Evolutionary conservation across 2,888 invertebrate genomes (phyloP), one percentile per base, ranked within the genome.

Genomic region (Apamea epomidion): DNA sequence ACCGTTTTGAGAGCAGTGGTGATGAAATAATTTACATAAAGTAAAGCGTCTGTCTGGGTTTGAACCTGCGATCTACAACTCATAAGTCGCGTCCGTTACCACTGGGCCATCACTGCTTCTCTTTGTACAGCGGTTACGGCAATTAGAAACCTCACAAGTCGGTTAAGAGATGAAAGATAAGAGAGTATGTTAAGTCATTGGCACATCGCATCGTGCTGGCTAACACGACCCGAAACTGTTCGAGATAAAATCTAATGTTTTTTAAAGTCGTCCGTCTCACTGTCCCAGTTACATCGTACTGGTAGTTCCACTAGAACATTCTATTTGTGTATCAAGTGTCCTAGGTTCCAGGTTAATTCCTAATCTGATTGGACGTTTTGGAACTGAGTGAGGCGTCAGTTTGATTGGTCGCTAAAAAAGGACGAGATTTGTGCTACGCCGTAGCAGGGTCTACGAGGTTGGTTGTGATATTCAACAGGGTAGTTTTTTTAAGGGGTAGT

Each of bases 81-180:
- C n/a, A 5, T 58, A 60, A 60, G n/a, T n/a, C 12, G 8, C 25
- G 25, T 1, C 25, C 25, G 25, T 58, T 58, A 58, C 2, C 58
- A 25, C 25, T 58, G 25, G 25, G 25, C 58, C 0, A 25, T 10
- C 25, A 60, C 1, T n/a, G 54, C 12, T 58, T n/a, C 4, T 58
- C 29, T 67, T 67, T 70, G 29, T 42, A 51, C 42, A 48, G 6
- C 64, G n/a, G 74, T 73, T 75, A 71, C 60, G 72, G 84, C 78
- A 88, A 80, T 85, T 88, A 83, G 81, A 84, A 86, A 87, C 76
- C 79, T 86, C 74, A 82, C 60, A 85, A 82, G 69, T 84, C 74
- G 65, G 71, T 72, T 81, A 70, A 60, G 74, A 88, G 90, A 88
- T 89, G 76, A 60, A 78, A 89, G 89, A 90, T 90, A 89, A 86